Base-by-base conservation (phyloP, 2,888 invertebrate genomes). In the Microplitis deprimator region DNA sequence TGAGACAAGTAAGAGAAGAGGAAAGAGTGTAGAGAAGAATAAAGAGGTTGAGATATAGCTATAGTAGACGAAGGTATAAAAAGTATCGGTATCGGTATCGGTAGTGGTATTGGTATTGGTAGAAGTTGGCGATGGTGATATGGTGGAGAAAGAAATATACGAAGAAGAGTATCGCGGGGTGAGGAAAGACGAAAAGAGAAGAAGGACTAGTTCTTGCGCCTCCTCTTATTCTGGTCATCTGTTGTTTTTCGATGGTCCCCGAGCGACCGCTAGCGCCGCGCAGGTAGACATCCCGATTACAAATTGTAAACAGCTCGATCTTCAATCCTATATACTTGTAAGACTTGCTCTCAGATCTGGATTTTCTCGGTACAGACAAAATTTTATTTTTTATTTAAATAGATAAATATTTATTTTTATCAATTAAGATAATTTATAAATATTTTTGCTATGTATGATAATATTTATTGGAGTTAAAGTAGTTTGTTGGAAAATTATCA, bases 301-400 rank as follows among this genome's bases (percentile, higher is more conserved):
- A 88, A 87, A 87, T 88, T 86, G 85, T 87, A 86, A 87, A 82
- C 84, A 84, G 86, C 79, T 79, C 65, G 73, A 73, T 73, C 39
- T n/a, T 59, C 41, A 65, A 60, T 41, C 59, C 29, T 59, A 16
- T 61, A 64, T 60, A 60, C 41, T 16, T 10, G 5, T 38, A 71
- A 38, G 38, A 20, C 65, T 65, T 29, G 65, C 20, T 16, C 61
- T 62, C 6, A n/a, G n/a, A 17, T 62, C 17, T 62, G 4, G n/a
- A 59, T 7, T 16, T 62, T 17, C 16, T 62, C 62, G n/a, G n/a
- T n/a, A 61, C 20, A 20, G 20, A 20, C 1, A 29, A 29, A 29
- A 29, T 29, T 29, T 29, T 29, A 29, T 29, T 29, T 29, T 29
- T 29, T 29, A 4, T 29, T 29, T 29, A 29, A 29, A 29, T 29